phyloP scores from a whole-genome alignment of 2,888 invertebrate species.

The Dryococelus australis region DNA sequence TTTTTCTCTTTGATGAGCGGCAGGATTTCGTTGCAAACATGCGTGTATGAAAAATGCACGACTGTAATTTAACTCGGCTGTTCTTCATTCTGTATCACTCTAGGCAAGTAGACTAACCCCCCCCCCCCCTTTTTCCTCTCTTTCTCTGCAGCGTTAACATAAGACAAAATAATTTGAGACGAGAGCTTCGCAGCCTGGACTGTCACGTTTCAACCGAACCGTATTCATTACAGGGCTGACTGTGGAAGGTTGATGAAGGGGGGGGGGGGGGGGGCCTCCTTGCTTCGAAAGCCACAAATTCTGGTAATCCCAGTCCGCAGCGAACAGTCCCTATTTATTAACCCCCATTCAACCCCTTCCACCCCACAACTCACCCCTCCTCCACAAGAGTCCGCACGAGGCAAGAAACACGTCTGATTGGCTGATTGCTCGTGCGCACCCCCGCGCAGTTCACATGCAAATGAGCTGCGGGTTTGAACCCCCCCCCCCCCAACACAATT shows the following conservation, averaged over 20 bases:
- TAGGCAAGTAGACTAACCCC: no score
- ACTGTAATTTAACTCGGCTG: no score
- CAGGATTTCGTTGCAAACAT: no score
- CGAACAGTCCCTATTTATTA: slow-evolving; percentile 16
- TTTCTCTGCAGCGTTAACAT: background rate
- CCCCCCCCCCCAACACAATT: no score
- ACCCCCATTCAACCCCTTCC: slow-evolving; percentile 10
- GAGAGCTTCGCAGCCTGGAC: background rate
- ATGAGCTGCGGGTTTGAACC: background rate
- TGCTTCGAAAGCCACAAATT: background rate
- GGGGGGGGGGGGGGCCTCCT: background rate
- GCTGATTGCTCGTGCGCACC: background rate
- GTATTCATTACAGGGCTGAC: background rate
- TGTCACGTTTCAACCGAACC: background rate
- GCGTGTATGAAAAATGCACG: no score
- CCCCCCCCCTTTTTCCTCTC: background rate
- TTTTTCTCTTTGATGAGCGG: no score
- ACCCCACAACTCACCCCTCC: no score
- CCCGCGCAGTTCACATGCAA: slow-evolving; percentile 2
- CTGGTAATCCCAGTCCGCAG: background rate
- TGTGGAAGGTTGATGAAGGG: no score
- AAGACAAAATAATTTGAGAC: background rate
- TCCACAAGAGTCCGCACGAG: background rate
- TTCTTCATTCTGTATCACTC: no score
- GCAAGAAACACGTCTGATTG: slow-evolving; percentile 8